phyloP scores from a whole-genome alignment of 2,888 invertebrate genomes.

The Actias luna region DNA sequence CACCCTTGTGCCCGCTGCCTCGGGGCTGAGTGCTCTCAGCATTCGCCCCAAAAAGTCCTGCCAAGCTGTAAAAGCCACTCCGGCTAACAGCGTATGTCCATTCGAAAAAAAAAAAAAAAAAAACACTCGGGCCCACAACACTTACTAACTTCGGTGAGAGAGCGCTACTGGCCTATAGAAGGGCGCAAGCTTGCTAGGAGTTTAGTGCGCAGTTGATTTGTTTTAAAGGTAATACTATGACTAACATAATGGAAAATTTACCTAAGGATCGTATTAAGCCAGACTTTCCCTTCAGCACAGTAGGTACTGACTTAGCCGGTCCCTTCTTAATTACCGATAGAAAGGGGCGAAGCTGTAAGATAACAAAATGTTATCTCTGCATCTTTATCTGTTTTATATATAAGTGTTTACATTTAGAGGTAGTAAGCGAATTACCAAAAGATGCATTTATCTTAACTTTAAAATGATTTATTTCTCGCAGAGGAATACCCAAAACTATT shows the following conservation, averaged over 20 bases:
- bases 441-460: constrained; percentile 34
- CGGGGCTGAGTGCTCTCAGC: no score
- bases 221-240: constrained; percentile 14
- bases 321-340: constrained; percentile 26
- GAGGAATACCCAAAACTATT: constrained; percentile 35
- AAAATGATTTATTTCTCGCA: constrained; percentile 33
- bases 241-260: constrained; percentile 23
- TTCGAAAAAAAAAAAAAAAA: no score
- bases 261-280: constrained; percentile 14
- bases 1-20: no score
- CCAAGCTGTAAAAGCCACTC: no score
- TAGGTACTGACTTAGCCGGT: constrained; percentile 30
- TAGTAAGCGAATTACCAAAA: constrained; percentile 32
- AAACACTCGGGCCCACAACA: constrained; percentile 27
- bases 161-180: constrained; percentile 22
- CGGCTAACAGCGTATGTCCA: no score
- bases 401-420: constrained; percentile 35
- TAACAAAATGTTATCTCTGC: constrained; percentile 28
- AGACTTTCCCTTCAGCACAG: constrained; percentile 24
- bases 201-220: constrained; percentile 22
- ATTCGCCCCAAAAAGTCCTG: no score
- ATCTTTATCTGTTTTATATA: constrained; percentile 30
- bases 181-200: constrained; percentile 22
- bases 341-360: constrained; percentile 12
- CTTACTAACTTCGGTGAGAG: constrained; percentile 17